These are phyloP conservation scores for Condylura cristata DNA, from an alignment of 2,113 vertebrate genomes.

Conservation along the genomic window DNA sequence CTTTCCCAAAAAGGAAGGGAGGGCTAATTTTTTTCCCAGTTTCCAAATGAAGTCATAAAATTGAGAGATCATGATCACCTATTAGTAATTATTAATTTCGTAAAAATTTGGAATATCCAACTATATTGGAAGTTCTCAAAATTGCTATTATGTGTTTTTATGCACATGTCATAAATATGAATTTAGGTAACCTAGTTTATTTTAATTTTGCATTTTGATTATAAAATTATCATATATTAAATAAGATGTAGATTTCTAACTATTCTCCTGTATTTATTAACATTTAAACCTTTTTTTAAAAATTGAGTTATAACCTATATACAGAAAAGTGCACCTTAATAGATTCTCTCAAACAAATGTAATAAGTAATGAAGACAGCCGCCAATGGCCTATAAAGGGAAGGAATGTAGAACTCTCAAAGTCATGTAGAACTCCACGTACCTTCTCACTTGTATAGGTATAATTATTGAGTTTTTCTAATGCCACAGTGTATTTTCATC, in stretches of 20 bases:
- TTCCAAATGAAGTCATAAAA: neutral
- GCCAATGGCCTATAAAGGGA: constrained; percentile 22
- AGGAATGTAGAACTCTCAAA: constrained; percentile 53
- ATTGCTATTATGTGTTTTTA: too few relatives aligned
- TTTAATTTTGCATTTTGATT: too few relatives aligned
- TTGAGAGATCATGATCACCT: neutral
- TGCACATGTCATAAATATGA: too few relatives aligned
- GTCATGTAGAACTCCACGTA: neutral
- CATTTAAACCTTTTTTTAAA: neutral
- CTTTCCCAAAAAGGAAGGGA: neutral
- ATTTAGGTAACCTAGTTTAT: too few relatives aligned
- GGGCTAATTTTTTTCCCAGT: neutral
- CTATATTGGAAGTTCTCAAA: too few relatives aligned
- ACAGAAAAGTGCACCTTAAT: neutral
- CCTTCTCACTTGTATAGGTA: constrained; percentile 13
- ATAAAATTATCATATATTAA: too few relatives aligned
- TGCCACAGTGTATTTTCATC: neutral
- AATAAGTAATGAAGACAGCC: constrained; percentile 33
- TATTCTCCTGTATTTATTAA: too few relatives aligned
- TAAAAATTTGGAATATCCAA: neutral
- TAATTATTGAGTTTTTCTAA: neutral
- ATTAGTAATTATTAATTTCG: neutral
- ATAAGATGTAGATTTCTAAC: too few relatives aligned
- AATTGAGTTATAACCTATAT: neutral
- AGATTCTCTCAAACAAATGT: neutral